These are phyloP conservation scores for Steinernema hermaphroditum DNA, from an alignment of 2,888 invertebrate species.

Conservation along the genomic window DNA sequence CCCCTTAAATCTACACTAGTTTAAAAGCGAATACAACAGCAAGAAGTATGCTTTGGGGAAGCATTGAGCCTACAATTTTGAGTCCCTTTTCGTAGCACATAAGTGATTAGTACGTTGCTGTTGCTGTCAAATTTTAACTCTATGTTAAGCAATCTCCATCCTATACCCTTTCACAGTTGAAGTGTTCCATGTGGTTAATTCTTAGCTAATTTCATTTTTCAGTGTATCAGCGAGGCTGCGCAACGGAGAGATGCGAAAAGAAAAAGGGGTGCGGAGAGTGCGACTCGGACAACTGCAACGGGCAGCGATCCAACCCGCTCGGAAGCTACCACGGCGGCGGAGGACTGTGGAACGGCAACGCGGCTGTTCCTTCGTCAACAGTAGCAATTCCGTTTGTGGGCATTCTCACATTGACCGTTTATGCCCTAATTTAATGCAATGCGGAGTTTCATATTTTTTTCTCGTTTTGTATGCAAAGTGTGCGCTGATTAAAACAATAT, in stretches of 20 bases:
- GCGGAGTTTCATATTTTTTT: not conserved
- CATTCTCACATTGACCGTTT: not conserved
- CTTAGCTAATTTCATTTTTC: too few species aligned
- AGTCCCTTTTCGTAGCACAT: too few species aligned
- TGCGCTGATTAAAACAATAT: not conserved
- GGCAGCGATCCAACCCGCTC: not conserved
- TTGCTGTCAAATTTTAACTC: too few species aligned
- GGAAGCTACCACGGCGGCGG: constrained; percentile 7
- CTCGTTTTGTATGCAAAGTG: not conserved
- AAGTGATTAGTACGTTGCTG: too few species aligned
- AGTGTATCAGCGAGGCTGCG: constrained; percentile 10
- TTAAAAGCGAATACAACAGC: too few species aligned
- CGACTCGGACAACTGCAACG: constrained; percentile 29
- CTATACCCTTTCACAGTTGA: too few species aligned
- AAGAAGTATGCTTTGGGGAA: too few species aligned
- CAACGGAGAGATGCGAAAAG: constrained; percentile 2
- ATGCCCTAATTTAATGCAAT: not conserved
- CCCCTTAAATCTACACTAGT: too few species aligned
- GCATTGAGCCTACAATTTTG: too few species aligned
- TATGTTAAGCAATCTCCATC: too few species aligned
- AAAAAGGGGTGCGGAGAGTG: constrained; percentile 6
- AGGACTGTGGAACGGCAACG: constrained; percentile 4
- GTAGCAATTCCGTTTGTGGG: not conserved
- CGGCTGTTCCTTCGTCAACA: not conserved
- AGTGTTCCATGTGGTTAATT: too few species aligned